Conservation (phyloP, 2,797 vertebrate species). For the Falco peregrinus region DNA sequence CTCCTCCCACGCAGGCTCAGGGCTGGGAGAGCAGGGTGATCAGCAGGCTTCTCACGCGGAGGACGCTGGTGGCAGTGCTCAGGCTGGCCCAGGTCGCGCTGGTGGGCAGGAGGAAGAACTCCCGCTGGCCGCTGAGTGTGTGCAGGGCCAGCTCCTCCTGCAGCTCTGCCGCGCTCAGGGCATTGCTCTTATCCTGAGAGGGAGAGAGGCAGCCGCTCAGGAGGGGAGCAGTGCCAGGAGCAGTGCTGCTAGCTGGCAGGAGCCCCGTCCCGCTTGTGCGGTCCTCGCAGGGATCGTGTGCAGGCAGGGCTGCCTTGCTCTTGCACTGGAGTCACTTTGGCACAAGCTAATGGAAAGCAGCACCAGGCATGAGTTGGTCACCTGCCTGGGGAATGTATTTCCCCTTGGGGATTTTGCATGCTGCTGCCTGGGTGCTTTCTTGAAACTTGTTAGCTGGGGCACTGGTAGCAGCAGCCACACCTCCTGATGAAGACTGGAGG, state of each 20-base stretch:
- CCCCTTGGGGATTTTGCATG: neutral
- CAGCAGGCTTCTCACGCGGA: conserved; percentile 83
- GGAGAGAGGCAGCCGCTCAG: neutral
- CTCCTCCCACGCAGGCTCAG: accelerated
- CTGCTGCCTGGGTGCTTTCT: neutral
- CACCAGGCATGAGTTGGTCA: neutral
- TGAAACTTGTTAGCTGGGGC: neutral
- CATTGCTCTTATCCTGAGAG: conserved; percentile 82
- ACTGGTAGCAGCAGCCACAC: accelerated
- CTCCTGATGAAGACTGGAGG: neutral
- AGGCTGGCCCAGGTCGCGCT: conserved; percentile 78
- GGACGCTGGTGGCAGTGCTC: conserved; percentile 73
- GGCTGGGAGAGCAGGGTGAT: conserved; percentile 80
- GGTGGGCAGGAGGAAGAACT: conserved; percentile 83
- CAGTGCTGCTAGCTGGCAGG: accelerated
- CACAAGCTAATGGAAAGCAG: neutral
- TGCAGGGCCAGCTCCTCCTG: conserved; percentile 84
- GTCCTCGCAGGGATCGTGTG: accelerated
- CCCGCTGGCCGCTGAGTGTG: conserved; percentile 67
- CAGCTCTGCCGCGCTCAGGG: conserved; percentile 81
- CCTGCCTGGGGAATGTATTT: neutral
- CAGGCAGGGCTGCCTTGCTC: neutral
- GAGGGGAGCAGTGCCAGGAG: neutral
- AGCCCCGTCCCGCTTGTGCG: neutral
- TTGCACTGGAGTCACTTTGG: neutral